Evolutionary conservation across 1,140 invertebrate species (phyloP).

Genomic region (Elymnias hypermnestra): DNA sequence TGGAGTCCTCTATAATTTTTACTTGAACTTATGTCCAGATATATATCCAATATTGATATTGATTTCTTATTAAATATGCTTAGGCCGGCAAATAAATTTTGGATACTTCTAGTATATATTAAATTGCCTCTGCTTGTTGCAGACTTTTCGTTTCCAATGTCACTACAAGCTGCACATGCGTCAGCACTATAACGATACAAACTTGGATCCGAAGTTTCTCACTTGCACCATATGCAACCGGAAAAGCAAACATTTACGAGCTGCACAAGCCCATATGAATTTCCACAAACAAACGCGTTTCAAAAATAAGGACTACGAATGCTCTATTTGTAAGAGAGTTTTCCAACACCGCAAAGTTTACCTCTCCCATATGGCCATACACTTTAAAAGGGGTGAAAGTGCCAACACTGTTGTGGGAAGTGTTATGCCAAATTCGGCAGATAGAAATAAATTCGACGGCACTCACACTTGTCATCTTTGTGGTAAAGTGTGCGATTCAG

Average conservation of each 20-base stretch:
- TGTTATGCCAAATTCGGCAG: slow-evolving; percentile 25
- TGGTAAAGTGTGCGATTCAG: slow-evolving; percentile 61
- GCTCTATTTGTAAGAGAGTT: slow-evolving; percentile 63
- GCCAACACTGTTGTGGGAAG: slow-evolving; percentile 49
- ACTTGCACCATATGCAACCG: slow-evolving; percentile 63
- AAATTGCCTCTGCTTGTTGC: no score
- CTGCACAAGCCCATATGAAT: slow-evolving; percentile 66
- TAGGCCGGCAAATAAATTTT: no score
- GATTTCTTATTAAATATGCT: no score
- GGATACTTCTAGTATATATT: no score
- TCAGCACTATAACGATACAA: slow-evolving; percentile 57
- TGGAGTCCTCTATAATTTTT: no score
- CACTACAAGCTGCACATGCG: slow-evolving; percentile 71
- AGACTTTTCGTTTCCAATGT: slow-evolving; percentile 63
- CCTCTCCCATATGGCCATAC: slow-evolving; percentile 64
- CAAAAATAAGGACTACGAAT: slow-evolving; percentile 63
- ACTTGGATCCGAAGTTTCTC: slow-evolving; percentile 54
- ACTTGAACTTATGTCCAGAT: no score
- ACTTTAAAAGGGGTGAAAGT: slow-evolving; percentile 58
- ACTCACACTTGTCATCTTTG: slow-evolving; percentile 58
- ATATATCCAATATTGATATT: no score
- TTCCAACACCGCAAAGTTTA: slow-evolving; percentile 62
- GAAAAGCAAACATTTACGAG: slow-evolving; percentile 64
- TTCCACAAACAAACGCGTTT: slow-evolving; percentile 69
- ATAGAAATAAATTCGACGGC: slow-evolving; percentile 38